phyloP scores from a whole-genome alignment of 2,888 invertebrate genomes.

The Pollenia angustigena region DNA sequence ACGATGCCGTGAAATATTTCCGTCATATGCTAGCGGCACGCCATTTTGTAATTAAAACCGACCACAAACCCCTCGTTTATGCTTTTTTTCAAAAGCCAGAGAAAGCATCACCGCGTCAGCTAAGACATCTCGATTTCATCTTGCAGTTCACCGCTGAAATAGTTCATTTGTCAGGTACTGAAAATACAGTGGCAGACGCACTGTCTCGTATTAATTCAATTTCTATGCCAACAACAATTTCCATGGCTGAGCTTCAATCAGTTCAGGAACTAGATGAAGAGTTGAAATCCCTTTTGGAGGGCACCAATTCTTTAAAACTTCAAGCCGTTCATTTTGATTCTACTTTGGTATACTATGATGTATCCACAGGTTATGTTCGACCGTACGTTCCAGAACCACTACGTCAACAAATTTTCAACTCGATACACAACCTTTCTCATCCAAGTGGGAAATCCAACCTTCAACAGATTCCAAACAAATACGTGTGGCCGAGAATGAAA shows the following conservation, averaged over 20 bases:
- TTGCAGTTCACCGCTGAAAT: slow-evolving; percentile 42
- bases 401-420: slow-evolving; percentile 29
- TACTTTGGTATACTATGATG: slow-evolving; percentile 21
- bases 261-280: neutral
- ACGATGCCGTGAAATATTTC: slow-evolving; percentile 54
- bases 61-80: slow-evolving; percentile 73
- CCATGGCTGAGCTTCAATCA: neutral
- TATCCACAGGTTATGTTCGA: slow-evolving; percentile 28
- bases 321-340: slow-evolving; percentile 15
- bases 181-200: slow-evolving; percentile 44
- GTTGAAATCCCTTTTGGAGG: neutral
- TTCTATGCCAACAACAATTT: slow-evolving; percentile 1
- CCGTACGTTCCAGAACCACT: slow-evolving; percentile 52
- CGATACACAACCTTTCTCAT: slow-evolving; percentile 31
- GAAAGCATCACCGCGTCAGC: slow-evolving; percentile 80
- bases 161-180: slow-evolving; percentile 26
- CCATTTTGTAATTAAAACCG: slow-evolving; percentile 73
- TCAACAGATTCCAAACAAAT: no score
- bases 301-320: no score
- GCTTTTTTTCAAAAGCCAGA: slow-evolving; percentile 73
- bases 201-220: slow-evolving; percentile 42
- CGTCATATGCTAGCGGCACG: slow-evolving; percentile 11
- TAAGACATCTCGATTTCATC: slow-evolving; percentile 41
- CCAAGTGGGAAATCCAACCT: neutral
- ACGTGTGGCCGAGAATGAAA: slow-evolving; percentile 47